Evolutionary conservation across 2,113 vertebrate genomes (phyloP).

Genomic region (Chinchilla lanigera): DNA sequence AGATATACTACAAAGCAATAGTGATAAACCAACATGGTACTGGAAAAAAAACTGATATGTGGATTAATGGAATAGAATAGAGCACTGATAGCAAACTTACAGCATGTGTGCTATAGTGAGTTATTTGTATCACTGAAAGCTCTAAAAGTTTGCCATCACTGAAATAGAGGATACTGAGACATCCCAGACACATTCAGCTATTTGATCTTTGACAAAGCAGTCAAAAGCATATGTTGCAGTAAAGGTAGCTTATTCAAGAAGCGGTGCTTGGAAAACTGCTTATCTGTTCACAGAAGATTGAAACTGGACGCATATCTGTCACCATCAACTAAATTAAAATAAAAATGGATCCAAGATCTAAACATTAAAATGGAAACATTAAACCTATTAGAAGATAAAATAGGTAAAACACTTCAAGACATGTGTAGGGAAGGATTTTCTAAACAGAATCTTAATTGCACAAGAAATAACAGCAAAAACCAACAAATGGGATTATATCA

Average conservation of each 20-base stretch:
- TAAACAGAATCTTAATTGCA: not conserved
- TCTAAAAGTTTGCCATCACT: not conserved
- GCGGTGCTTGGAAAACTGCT: not conserved
- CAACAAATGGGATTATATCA: not conserved
- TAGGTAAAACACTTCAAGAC: not conserved
- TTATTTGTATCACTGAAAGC: not conserved
- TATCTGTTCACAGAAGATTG: not conserved
- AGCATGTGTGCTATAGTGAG: not conserved
- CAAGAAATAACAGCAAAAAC: not conserved
- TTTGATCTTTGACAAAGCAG: not conserved
- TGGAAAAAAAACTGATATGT: not conserved
- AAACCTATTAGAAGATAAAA: not conserved
- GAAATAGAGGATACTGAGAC: not conserved
- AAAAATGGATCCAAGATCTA: not conserved
- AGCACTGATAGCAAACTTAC: not conserved
- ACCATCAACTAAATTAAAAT: not conserved
- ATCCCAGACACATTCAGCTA: not conserved
- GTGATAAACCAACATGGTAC: not conserved
- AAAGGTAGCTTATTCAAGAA: not conserved
- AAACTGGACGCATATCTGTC: not conserved
- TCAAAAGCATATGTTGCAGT: not conserved
- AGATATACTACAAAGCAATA: not conserved
- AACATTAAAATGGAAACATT: not conserved
- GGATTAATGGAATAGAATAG: not conserved
- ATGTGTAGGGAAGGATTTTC: not conserved